phyloP scores from a whole-genome alignment of 92 coral and sea anemone species.

The Epizoanthus rinbou region DNA sequence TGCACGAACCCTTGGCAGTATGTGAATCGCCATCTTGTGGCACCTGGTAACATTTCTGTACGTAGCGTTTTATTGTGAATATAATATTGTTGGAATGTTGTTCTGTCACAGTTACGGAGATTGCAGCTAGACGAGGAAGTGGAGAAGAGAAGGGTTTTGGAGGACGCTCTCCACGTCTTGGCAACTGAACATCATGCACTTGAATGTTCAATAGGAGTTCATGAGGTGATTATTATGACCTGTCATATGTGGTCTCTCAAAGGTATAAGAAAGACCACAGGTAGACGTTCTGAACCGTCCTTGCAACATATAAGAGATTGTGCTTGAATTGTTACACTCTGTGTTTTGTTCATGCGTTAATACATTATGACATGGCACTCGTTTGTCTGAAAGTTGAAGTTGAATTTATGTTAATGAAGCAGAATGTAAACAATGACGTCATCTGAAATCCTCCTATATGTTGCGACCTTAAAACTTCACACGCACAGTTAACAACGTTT shows the following conservation, averaged over 20 bases:
- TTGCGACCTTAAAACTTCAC: too few relatives aligned
- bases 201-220: slow-evolving; percentile 85
- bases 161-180: slow-evolving; percentile 98
- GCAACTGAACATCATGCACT: slow-evolving; percentile 98
- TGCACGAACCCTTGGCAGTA: too few relatives aligned
- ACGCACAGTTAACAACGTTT: background rate
- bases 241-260: too few relatives aligned
- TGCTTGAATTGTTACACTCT: background rate
- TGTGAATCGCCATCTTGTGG: too few relatives aligned
- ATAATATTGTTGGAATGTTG: background rate
- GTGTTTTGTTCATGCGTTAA: background rate
- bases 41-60: background rate
- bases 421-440: too few relatives aligned
- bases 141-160: slow-evolving; percentile 90
- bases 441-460: too few relatives aligned
- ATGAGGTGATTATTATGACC: slow-evolving; percentile 64
- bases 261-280: too few relatives aligned
- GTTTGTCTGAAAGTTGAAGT: too few relatives aligned
- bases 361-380: too few relatives aligned
- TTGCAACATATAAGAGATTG: background rate
- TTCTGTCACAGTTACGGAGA: slow-evolving; percentile 70
- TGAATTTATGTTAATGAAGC: too few relatives aligned
- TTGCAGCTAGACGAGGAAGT: slow-evolving; percentile 93
- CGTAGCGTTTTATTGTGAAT: background rate
- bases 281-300: too few relatives aligned